These are phyloP conservation scores for Wasmannia auropunctata DNA, from an alignment of 1,140 invertebrate genomes.

Conservation along the genomic window DNA sequence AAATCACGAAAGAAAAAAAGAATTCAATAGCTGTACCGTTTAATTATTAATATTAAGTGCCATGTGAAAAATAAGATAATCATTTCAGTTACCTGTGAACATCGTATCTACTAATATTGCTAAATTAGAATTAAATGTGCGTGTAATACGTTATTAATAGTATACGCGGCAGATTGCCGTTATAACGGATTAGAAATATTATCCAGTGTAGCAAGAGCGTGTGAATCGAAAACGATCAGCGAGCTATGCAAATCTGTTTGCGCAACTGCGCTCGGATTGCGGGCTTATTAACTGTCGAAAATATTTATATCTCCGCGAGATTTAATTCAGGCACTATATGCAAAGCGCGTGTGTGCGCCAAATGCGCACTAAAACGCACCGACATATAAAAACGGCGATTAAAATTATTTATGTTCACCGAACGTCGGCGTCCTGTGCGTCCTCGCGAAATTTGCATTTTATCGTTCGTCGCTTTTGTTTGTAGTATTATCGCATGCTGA, in stretches of 20 bases:
- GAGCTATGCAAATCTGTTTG: not conserved
- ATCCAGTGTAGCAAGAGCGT: not conserved
- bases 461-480: constrained; percentile 55
- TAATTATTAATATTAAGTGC: not conserved
- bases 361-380: constrained; percentile 40
- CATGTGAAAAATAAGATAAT: not conserved
- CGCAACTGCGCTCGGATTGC: not conserved
- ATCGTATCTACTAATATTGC: not conserved
- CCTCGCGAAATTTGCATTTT: constrained; percentile 58
- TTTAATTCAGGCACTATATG: constrained; percentile 46
- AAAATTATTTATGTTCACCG: constrained; percentile 55
- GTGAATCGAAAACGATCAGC: constrained; percentile 25
- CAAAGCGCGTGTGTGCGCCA: constrained; percentile 30
- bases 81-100: not conserved
- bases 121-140: constrained; percentile 22
- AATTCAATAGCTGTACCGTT: not conserved
- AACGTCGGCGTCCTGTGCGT: constrained; percentile 16
- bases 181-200: constrained; percentile 3
- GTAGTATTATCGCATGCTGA: constrained; percentile 47
- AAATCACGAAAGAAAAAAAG: not conserved
- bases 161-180: not conserved
- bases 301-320: constrained; percentile 36
- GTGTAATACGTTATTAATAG: not conserved
- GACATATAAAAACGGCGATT: constrained; percentile 58
- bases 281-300: constrained; percentile 26